phyloP scores from a whole-genome alignment of 2,113 vertebrate species.

The Lasiurus borealis region DNA sequence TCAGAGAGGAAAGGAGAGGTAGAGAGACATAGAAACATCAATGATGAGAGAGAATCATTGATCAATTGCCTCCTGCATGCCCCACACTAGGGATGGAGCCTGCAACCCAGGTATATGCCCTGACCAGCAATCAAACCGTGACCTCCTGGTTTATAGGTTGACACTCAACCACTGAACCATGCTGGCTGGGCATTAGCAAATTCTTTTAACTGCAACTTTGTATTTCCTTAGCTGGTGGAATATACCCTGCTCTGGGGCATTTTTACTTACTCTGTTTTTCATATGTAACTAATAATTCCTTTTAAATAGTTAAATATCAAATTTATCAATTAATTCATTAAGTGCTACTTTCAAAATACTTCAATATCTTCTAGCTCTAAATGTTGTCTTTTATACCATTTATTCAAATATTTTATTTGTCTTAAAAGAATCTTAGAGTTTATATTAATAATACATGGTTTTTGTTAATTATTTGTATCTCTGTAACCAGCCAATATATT shows the following conservation, averaged over 20 bases:
- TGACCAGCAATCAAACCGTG: too few species aligned
- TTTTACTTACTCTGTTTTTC: background rate
- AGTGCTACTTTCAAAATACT: slow-evolving; percentile 23
- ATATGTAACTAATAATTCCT: slow-evolving; percentile 15
- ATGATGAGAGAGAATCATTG: too few species aligned
- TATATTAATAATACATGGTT: background rate
- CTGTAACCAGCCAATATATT: background rate
- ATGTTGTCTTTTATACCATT: background rate
- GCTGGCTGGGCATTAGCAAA: background rate
- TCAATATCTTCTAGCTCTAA: background rate
- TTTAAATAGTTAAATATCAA: slow-evolving; percentile 8
- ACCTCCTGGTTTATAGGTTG: too few species aligned
- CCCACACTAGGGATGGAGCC: too few species aligned
- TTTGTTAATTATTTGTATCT: slow-evolving; percentile 34
- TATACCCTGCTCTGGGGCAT: background rate
- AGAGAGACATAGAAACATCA: too few species aligned
- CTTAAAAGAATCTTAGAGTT: background rate
- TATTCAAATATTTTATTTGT: slow-evolving; percentile 30
- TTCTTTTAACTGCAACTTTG: slow-evolving; percentile 26
- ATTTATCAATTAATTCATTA: slow-evolving; percentile 22
- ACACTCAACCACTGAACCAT: too few species aligned
- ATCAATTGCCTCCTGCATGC: too few species aligned
- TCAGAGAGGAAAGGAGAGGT: too few species aligned
- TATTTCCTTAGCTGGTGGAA: background rate
- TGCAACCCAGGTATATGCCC: too few species aligned